Evolutionary conservation across 2,113 vertebrate species (phyloP).

Genomic region (Polypterus senegalus): DNA sequence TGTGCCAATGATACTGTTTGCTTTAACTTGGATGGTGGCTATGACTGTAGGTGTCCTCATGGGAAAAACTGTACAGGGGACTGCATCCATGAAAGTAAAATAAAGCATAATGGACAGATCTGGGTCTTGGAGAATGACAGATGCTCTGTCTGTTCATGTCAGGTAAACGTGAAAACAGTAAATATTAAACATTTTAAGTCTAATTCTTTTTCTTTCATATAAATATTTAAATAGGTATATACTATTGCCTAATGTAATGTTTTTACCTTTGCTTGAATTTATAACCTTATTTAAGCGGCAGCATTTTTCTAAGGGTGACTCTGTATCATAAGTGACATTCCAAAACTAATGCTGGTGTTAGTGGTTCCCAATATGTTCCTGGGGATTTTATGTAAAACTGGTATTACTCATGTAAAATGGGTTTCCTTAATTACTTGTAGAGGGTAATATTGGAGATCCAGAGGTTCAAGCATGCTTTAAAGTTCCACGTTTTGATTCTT

Average conservation of each 20-base stretch:
- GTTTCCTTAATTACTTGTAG: too few species aligned
- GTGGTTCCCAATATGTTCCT: too few species aligned
- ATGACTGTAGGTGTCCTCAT: conserved; percentile 93
- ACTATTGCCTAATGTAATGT: too few species aligned
- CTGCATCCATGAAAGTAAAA: conserved; percentile 78
- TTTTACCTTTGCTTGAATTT: too few species aligned
- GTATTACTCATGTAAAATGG: too few species aligned
- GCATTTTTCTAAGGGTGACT: too few species aligned
- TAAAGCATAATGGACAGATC: conserved; percentile 93
- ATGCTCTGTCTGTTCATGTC: conserved; percentile 93
- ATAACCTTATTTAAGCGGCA: too few species aligned
- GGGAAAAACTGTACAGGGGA: conserved; percentile 95
- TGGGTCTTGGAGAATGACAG: conserved; percentile 93
- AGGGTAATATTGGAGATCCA: too few species aligned
- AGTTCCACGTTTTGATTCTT: too few species aligned
- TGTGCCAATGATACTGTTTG: conserved; percentile 95
- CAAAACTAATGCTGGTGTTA: too few species aligned
- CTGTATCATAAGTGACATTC: background rate
- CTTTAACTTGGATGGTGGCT: conserved; percentile 95
- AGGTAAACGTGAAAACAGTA: conserved; percentile 48
- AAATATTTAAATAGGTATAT: background rate
- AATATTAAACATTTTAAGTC: background rate
- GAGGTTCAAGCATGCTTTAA: too few species aligned
- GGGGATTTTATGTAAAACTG: too few species aligned
- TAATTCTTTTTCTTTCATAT: background rate